Percentiles rank a stretch among this genome's conserved stretches.
Evolutionary conservation across 2,113 vertebrate genomes (phyloP).

Genomic region (Uria lomvia): DNA sequence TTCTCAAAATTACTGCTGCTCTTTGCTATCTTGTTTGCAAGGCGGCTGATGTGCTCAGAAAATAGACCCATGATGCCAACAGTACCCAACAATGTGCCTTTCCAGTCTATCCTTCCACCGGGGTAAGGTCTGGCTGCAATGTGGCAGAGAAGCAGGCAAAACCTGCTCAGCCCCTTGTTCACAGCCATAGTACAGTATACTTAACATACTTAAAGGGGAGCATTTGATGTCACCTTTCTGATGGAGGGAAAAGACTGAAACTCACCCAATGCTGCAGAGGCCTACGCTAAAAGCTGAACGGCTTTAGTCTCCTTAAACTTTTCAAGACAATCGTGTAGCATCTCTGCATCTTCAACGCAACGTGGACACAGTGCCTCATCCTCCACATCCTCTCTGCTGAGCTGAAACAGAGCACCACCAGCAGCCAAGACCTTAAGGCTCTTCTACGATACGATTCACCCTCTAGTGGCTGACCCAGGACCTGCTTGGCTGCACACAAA

Average conservation of each 20-base stretch:
- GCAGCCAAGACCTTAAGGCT: not conserved
- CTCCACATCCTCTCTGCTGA: not conserved
- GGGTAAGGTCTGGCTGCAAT: not conserved
- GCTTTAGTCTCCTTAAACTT: not conserved
- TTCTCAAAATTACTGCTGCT: not conserved
- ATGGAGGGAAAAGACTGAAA: not conserved
- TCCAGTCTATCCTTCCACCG: not conserved
- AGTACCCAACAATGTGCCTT: not conserved
- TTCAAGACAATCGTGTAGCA: not conserved
- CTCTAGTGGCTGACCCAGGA: constrained; percentile 38
- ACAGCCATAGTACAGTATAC: not conserved
- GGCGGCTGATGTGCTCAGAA: not conserved
- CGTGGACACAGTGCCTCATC: not conserved
- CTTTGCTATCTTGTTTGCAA: not conserved
- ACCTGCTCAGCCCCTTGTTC: not conserved
- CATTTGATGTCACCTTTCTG: not conserved
- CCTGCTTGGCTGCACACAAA: not conserved
- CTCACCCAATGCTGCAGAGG: not conserved
- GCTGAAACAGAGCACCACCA: not conserved
- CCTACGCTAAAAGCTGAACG: not conserved
- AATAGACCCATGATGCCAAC: not conserved
- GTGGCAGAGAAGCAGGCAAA: not conserved
- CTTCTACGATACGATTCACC: not conserved
- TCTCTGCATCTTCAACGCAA: not conserved
- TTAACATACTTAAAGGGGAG: not conserved